phyloP scores from a whole-genome alignment of 2,888 invertebrate species.

The Patella ulyssiponensis region DNA sequence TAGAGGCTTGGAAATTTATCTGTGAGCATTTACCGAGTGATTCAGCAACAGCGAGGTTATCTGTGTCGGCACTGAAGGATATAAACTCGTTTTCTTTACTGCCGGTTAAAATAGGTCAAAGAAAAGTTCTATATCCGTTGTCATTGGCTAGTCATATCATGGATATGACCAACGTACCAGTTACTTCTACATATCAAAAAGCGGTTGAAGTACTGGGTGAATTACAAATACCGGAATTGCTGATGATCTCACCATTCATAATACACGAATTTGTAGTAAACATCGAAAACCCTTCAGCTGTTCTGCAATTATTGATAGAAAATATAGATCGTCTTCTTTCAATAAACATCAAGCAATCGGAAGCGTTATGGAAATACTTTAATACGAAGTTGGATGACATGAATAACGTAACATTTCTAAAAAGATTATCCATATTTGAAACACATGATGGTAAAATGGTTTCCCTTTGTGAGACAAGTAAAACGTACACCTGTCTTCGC shows the following conservation, averaged over 20 bases:
- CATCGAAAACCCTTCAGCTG: too few species aligned
- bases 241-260: too few species aligned
- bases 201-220: neutral
- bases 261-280: too few species aligned
- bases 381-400: neutral
- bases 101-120: too few species aligned
- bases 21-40: neutral
- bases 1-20: neutral
- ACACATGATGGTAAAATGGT: neutral
- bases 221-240: too few species aligned
- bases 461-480: neutral
- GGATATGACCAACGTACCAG: too few species aligned
- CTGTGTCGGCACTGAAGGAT: neutral
- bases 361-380: neutral
- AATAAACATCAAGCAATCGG: too few species aligned
- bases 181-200: neutral
- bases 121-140: neutral
- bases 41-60: neutral
- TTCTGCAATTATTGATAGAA: neutral
- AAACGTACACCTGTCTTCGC: neutral
- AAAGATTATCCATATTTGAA: neutral
- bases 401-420: neutral
- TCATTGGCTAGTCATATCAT: neutral
- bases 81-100: neutral
- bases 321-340: too few species aligned